These are phyloP conservation scores for Malurus melanocephalus DNA, from an alignment of 2,113 vertebrate genomes.

Conservation along the genomic window DNA sequence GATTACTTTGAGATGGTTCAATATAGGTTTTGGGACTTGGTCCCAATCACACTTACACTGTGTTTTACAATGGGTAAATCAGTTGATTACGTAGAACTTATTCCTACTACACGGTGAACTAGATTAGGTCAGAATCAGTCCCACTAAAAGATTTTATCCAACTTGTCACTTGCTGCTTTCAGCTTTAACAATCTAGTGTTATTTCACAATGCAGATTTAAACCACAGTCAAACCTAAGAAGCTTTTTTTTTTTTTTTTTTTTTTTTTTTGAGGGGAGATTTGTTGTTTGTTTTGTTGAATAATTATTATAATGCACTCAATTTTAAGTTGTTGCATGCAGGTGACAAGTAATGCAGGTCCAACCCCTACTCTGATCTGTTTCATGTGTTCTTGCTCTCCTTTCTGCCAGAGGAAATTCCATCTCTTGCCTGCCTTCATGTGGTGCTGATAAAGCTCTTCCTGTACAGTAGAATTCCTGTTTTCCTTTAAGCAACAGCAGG, in stretches of 20 bases:
- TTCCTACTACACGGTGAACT: background rate
- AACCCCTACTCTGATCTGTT: conserved; percentile 72
- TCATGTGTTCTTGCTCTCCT: conserved; percentile 74
- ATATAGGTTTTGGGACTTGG: conserved; percentile 30
- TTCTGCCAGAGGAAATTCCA: conserved; percentile 94
- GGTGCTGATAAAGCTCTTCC: conserved; percentile 97
- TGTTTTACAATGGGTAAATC: conserved; percentile 38
- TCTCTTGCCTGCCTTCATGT: conserved; percentile 92
- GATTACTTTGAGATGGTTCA: conserved; percentile 56
- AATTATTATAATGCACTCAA: conserved; percentile 7
- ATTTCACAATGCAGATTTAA: background rate
- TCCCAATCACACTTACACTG: conserved; percentile 22
- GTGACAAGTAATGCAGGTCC: conserved; percentile 76
- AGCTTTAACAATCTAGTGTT: background rate
- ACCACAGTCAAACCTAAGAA: background rate
- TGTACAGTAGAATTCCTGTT: conserved; percentile 97
- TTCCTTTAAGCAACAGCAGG: conserved; percentile 84
- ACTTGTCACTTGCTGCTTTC: background rate
- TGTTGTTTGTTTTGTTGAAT: background rate
- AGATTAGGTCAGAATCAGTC: conserved; percentile 24
- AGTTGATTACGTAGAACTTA: conserved; percentile 31
- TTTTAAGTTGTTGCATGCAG: conserved; percentile 70
- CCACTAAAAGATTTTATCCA: background rate
- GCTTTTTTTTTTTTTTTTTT: background rate
- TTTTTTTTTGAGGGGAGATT: background rate